Evolutionary conservation across 2,888 invertebrate species (phyloP), one percentile per base, ranked within the genome.

Genomic region (Acronicta aceris): DNA sequence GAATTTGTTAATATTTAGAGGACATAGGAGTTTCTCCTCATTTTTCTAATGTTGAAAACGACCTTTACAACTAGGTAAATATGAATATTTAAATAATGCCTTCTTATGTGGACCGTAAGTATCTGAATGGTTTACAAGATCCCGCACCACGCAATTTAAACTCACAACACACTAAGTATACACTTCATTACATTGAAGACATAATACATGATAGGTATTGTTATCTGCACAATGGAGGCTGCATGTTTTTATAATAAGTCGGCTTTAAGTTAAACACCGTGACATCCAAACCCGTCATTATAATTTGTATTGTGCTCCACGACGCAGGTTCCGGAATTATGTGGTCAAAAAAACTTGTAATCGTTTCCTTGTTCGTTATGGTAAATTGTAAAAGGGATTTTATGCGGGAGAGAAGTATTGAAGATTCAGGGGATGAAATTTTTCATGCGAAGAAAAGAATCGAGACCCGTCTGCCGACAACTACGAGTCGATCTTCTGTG

Each of bases 161-260:
- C 16, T 57, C 50, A 61, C 69, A 69, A 73, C 49, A 60, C 25
- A 30, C 13, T 46, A 50, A 46, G 49, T 55, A 54, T 48, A 46
- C 40, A 51, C 54, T 65, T 30, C 9, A 36, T 45, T 42, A 40
- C 27, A 56, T 60, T 56, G 38, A 68, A 43, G 71, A 65, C 52
- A 69, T 66, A 69, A 65, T 78, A 78, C 81, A 81, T 50, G 53
- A 79, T 74, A n/a, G n/a, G n/a, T n/a, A 82, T 78, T 82, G 80
- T 84, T 74, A 77, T 71, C 64, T 76, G 60, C 54, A 76, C 71
- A 78, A 78, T 78, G 76, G 68, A 68, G 53, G 53, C 53, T 61
- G 68, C 40, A 64, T 75, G 74, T 78, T 78, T 70, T 71, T 72
- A 59, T 58, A 74, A 71, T 71, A 78, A 53, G 49, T 61, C 21